phyloP scores from a whole-genome alignment of 2,797 vertebrate genomes.

The Myotis daubentonii region DNA sequence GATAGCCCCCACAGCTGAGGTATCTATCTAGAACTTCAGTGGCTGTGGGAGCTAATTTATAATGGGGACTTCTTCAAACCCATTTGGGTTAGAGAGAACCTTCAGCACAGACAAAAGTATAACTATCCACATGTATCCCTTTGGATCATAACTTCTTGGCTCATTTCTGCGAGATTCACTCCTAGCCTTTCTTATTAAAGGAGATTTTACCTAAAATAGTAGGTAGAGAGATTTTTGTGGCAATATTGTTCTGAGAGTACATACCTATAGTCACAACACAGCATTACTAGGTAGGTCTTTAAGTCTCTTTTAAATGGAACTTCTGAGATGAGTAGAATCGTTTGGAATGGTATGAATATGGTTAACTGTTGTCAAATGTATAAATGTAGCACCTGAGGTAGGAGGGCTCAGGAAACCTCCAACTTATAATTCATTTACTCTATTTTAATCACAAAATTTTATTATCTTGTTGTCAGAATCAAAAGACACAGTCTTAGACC shows the following conservation, averaged over 20 bases:
- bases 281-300: not conserved
- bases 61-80: not conserved
- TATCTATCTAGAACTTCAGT: no score
- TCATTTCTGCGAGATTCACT: not conserved
- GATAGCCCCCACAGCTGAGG: no score
- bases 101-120: not conserved
- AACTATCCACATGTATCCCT: not conserved
- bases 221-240: not conserved
- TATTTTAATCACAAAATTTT: constrained; percentile 24
- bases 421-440: not conserved
- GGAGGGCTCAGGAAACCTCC: not conserved
- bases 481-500: not conserved
- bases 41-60: not conserved
- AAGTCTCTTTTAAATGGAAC: not conserved
- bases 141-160: not conserved
- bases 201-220: not conserved
- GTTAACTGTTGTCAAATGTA: not conserved
- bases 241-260: not conserved
- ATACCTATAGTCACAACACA: not conserved
- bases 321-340: not conserved
- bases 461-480: constrained; percentile 19
- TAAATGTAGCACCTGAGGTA: not conserved
- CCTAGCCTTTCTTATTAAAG: not conserved
- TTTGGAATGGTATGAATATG: not conserved
- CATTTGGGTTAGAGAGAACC: not conserved